Evolutionary conservation across 1,140 invertebrate species (phyloP).

Genomic region (Asobara japonica): DNA sequence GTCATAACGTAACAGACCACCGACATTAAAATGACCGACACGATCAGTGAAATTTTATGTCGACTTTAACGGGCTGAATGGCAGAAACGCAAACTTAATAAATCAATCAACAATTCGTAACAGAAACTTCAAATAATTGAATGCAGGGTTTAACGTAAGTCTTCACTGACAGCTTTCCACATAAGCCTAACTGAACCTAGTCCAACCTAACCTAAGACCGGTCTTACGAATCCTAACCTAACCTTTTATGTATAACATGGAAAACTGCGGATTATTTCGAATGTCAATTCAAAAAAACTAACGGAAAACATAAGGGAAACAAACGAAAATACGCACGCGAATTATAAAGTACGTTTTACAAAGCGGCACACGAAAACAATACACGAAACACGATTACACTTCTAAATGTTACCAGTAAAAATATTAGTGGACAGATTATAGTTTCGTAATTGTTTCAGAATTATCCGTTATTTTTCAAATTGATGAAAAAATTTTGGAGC

Average conservation of each 20-base stretch:
- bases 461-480: no score
- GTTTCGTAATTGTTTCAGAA: no score
- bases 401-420: no score
- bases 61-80: conserved; percentile 24
- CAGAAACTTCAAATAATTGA: conserved; percentile 16
- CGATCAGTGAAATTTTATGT: conserved; percentile 17
- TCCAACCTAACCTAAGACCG: neutral
- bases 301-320: conserved; percentile 19
- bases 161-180: conserved; percentile 39
- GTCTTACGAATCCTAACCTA: neutral
- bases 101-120: conserved; percentile 21
- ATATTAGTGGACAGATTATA: no score
- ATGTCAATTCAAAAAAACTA: conserved; percentile 20
- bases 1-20: neutral
- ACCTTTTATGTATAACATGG: conserved; percentile 36
- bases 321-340: conserved; percentile 17
- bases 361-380: neutral
- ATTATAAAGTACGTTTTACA: conserved; percentile 13
- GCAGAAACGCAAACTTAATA: conserved; percentile 33
- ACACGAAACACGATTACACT: no score
- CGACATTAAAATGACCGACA: neutral
- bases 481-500: no score
- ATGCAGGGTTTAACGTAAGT: conserved; percentile 4
- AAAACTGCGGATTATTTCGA: conserved; percentile 53
- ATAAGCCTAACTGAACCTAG: neutral